Evolutionary conservation across 2,797 vertebrate species (phyloP), one percentile per base, ranked within the genome.

Genomic region (Artibeus jamaicensis): DNA sequence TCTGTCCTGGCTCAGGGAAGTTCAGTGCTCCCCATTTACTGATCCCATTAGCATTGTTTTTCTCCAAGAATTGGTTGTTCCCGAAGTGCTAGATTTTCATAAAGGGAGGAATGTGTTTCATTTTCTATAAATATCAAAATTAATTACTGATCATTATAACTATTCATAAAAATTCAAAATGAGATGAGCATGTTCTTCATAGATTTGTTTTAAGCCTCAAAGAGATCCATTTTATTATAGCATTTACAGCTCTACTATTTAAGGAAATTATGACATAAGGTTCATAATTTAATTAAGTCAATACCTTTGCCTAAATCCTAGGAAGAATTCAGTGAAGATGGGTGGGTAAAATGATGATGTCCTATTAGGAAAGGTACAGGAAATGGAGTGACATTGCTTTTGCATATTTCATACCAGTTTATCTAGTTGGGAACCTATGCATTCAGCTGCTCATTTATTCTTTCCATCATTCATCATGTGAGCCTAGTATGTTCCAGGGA

Each of bases 101-200:
- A 94, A 94, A 89, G 86, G 83, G 95, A 97, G 92, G 95, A 90
- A 91, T 95, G 34, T 50, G 86, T 95, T 97, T 97, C 74, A 95
- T 93, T 96, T 97, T 96, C 92, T 97, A 97, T 95, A 97, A 97
- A 97, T 97, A 97, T 84, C 19, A 19, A 97, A 97, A 97, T 97
- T 96, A 97, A 95, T 97, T 94, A 96, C 94, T 97, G 96, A 97
- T 97, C 19, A 1, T 95, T 96, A 82, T 93, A 97, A 94, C 86
- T 96, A 70, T 95, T 96, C 86, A 96, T 97, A 97, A 96, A 97
- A 97, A 91, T 96, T 96, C 92, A 95, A 96, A 98, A 96, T 96
- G 96, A 96, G 93, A 93, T 96, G 91, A 96, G 86, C 85, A 96
- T 94, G 89, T 97, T 97, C 90, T 92, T 96, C 83, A 24, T 96